These are phyloP conservation scores for Tetraodon nigroviridis DNA, from an alignment of 2,113 vertebrate species.

Conservation along the genomic window DNA sequence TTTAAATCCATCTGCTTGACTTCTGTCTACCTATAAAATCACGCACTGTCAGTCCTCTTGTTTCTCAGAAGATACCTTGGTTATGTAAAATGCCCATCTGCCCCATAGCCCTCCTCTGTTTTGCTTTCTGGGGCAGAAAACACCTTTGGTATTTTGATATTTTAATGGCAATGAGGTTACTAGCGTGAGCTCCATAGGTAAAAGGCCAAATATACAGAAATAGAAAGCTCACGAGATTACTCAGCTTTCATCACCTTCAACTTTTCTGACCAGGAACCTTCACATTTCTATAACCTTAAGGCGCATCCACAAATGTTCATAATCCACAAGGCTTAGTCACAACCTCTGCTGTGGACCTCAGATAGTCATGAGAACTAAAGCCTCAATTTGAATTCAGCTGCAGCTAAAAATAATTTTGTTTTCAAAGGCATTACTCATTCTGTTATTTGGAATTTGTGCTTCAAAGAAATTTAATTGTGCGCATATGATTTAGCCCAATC, in stretches of 20 bases:
- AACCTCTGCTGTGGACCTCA: constrained; percentile 34
- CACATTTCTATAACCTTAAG: constrained; percentile 50
- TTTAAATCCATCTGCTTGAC: constrained; percentile 45
- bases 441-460: background rate
- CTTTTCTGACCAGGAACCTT: constrained; percentile 61
- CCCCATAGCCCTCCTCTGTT: constrained; percentile 14
- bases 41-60: constrained; percentile 21
- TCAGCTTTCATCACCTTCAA: constrained; percentile 57
- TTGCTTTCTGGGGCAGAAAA: constrained; percentile 36
- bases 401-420: constrained; percentile 3
- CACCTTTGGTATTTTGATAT: constrained; percentile 32
- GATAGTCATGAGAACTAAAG: constrained; percentile 30
- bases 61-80: constrained; percentile 38
- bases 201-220: constrained; percentile 60
- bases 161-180: constrained; percentile 52
- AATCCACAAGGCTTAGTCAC: constrained; percentile 62
- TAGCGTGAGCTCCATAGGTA: constrained; percentile 46
- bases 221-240: constrained; percentile 64
- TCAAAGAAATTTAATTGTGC: background rate
- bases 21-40: constrained; percentile 38
- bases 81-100: constrained; percentile 53
- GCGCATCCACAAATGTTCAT: constrained; percentile 56
- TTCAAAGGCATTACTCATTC: constrained; percentile 3
- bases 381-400: constrained; percentile 19
- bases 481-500: background rate